A percentile compares a stretch with the other conserved stretches of the same genome.
These are phyloP conservation scores for Orestias chungarensis DNA, from an alignment of 2,797 vertebrate genomes.

Conservation along the genomic window DNA sequence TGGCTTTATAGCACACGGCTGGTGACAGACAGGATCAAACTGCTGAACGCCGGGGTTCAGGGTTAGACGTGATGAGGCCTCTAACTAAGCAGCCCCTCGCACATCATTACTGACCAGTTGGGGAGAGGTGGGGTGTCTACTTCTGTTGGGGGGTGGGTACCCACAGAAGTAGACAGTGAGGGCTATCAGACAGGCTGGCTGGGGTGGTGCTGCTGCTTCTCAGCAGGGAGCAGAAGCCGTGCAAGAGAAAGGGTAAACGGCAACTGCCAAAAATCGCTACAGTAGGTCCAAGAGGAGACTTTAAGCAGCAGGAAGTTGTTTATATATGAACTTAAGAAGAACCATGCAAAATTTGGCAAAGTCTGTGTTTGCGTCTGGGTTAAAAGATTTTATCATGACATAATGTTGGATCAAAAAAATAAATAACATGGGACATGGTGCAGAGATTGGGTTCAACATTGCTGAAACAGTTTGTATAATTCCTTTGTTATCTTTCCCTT, in stretches of 20 bases:
- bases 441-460: background rate
- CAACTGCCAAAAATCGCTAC: background rate
- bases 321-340: too few relatives aligned
- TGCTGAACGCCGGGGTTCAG: conserved; percentile 62
- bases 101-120: conserved; percentile 38
- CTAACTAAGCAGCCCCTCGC: conserved; percentile 37
- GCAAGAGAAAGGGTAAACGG: background rate
- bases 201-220: conserved; percentile 40
- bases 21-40: conserved; percentile 83
- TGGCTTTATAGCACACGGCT: conserved; percentile 75
- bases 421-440: background rate
- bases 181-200: conserved; percentile 62
- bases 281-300: background rate
- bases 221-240: conserved; percentile 45
- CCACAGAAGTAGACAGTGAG: conserved; percentile 42
- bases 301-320: background rate
- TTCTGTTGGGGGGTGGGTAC: too few relatives aligned
- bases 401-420: background rate
- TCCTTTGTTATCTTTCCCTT: background rate
- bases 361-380: background rate
- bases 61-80: conserved; percentile 45
- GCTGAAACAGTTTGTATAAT: background rate
- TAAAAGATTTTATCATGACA: background rate
- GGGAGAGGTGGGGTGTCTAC: conserved; percentile 21
- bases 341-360: background rate